phyloP scores from a whole-genome alignment of 2,113 vertebrate genomes.

The Proterorhinus semilunaris region DNA sequence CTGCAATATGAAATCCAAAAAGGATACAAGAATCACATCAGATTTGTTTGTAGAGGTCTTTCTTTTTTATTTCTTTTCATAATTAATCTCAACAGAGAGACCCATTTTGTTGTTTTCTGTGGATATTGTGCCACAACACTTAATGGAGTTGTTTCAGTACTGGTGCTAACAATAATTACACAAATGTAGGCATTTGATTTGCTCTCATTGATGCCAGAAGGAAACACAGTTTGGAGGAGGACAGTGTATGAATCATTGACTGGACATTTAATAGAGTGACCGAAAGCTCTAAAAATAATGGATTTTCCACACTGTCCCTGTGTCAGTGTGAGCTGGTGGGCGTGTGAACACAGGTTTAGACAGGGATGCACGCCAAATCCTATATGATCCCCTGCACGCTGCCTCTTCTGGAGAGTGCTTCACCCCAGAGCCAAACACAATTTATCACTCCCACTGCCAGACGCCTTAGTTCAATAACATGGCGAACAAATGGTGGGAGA shows the following conservation, averaged over 20 bases:
- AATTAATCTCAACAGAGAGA: too few species aligned
- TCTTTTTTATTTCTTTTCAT: too few species aligned
- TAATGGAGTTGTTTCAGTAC: too few species aligned
- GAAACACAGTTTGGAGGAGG: background rate
- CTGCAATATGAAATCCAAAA: too few species aligned
- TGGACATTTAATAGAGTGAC: background rate
- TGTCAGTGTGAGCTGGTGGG: constrained; percentile 16
- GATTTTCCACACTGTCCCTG: constrained; percentile 6
- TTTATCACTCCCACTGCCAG: constrained; percentile 55
- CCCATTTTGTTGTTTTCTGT: too few species aligned
- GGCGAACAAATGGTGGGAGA: constrained; percentile 42
- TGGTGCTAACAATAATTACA: background rate
- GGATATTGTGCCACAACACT: too few species aligned
- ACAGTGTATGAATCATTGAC: background rate
- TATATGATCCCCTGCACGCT: constrained; percentile 36
- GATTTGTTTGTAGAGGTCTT: too few species aligned
- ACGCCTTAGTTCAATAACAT: constrained; percentile 46
- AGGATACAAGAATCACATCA: too few species aligned
- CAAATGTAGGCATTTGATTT: background rate
- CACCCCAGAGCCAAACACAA: constrained; percentile 42
- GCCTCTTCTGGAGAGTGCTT: constrained; percentile 54
- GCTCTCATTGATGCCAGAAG: background rate
- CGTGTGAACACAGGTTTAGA: constrained; percentile 11
- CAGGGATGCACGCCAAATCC: constrained; percentile 18
- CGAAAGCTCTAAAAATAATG: background rate